Evolutionary conservation across 2,888 invertebrate genomes (phyloP).

Genomic region (Clitarchus hookeri): DNA sequence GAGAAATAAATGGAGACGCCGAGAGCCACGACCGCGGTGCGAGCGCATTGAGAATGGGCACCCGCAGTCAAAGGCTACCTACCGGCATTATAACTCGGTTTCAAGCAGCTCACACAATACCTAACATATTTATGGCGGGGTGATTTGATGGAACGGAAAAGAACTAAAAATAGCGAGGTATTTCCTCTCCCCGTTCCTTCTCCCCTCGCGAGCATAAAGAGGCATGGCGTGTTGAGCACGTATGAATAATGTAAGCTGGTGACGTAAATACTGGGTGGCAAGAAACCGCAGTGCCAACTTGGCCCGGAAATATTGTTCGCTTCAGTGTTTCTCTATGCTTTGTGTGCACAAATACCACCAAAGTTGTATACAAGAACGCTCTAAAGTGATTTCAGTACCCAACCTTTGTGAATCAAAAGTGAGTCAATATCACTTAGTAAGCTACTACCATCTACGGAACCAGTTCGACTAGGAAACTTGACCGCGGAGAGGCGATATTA

Average conservation of each 20-base stretch:
- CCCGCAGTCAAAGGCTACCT: not conserved
- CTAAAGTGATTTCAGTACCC: no score
- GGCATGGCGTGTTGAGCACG: not conserved
- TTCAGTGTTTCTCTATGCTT: no score
- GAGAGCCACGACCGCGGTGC: not conserved
- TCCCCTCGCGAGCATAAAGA: not conserved
- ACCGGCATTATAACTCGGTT: not conserved
- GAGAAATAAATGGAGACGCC: no score
- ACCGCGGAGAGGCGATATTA: no score
- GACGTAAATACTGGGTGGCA: not conserved
- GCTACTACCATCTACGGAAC: no score
- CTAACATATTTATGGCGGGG: not conserved
- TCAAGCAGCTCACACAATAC: not conserved
- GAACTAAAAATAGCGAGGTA: not conserved
- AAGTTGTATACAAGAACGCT: no score
- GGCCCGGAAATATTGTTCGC: no score
- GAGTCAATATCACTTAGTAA: no score
- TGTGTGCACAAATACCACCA: no score
- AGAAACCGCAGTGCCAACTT: no score
- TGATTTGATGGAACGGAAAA: not conserved
- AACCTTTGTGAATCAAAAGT: no score
- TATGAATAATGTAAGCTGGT: not conserved
- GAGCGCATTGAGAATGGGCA: not conserved
- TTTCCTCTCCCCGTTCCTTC: not conserved
- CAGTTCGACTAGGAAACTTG: no score